phyloP scores from a whole-genome alignment of 2,113 vertebrate genomes.

The Butorides virescens region DNA sequence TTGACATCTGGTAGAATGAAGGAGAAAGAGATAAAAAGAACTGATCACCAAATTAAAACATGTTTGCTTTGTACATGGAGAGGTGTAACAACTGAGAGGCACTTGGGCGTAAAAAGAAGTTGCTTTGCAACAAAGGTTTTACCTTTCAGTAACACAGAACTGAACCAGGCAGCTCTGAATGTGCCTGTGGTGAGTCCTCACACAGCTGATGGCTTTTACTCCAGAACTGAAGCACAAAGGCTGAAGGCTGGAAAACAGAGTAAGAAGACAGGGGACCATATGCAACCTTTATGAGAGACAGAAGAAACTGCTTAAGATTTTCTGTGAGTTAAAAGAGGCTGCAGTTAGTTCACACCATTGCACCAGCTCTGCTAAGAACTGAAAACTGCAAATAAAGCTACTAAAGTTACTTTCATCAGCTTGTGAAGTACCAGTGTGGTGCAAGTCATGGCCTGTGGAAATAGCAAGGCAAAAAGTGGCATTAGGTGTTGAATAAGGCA shows the following conservation, averaged over 20 bases:
- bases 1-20: background rate
- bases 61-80: background rate
- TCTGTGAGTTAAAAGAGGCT: background rate
- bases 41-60: background rate
- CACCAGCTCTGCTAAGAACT: background rate
- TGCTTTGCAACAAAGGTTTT: background rate
- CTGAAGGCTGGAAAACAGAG: background rate
- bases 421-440: background rate
- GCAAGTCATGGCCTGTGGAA: background rate
- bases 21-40: background rate
- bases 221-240: background rate
- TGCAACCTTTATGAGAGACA: background rate
- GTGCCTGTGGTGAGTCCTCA: background rate
- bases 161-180: background rate
- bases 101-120: background rate
- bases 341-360: background rate
- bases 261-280: background rate
- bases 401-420: background rate
- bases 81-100: background rate
- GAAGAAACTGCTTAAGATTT: background rate
- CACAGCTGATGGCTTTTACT: background rate
- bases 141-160: background rate
- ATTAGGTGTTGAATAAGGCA: background rate
- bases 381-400: background rate
- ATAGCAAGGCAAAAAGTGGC: background rate